Evolutionary conservation across 2,888 invertebrate species (phyloP).

Genomic region (Chrysodeixis includens): DNA sequence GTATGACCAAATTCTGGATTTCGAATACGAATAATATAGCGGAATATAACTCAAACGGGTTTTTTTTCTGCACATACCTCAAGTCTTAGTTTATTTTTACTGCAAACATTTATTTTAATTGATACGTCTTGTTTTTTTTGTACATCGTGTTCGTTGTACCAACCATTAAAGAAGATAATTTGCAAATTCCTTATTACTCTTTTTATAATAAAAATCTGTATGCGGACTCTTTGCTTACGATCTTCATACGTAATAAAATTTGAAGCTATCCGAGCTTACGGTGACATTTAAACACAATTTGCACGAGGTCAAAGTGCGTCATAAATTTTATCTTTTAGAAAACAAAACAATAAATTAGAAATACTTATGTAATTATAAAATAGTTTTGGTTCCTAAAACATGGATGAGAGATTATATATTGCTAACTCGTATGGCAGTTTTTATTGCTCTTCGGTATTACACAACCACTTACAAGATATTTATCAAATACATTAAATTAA

Average conservation of each 20-base stretch:
- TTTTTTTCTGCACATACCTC: background rate
- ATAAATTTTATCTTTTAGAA: conserved; percentile 31
- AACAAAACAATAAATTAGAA: conserved; percentile 50
- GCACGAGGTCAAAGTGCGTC: conserved; percentile 22
- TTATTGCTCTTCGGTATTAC: conserved; percentile 38
- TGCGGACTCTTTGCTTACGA: background rate
- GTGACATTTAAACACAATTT: conserved; percentile 35
- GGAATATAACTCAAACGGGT: background rate
- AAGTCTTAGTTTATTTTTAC: conserved; percentile 1
- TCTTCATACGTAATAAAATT: background rate
- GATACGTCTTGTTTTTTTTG: background rate
- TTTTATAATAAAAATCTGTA: background rate
- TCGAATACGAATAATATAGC: background rate
- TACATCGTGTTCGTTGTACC: conserved; percentile 1
- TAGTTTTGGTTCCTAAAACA: conserved; percentile 32
- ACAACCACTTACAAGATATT: conserved; percentile 37
- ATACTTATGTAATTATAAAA: conserved; percentile 46
- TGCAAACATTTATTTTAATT: conserved; percentile 7
- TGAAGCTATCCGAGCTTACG: conserved; percentile 1
- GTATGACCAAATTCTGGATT: background rate
- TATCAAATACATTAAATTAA: conserved; percentile 43
- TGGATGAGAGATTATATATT: conserved; percentile 38
- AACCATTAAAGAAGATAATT: background rate
- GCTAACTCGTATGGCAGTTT: conserved; percentile 38
- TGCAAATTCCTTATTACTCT: background rate